Percentiles rank a stretch among this genome's conserved stretches.
These are phyloP conservation scores for Deilephila elpenor DNA, from an alignment of 2,888 invertebrate species.

Conservation along the genomic window DNA sequence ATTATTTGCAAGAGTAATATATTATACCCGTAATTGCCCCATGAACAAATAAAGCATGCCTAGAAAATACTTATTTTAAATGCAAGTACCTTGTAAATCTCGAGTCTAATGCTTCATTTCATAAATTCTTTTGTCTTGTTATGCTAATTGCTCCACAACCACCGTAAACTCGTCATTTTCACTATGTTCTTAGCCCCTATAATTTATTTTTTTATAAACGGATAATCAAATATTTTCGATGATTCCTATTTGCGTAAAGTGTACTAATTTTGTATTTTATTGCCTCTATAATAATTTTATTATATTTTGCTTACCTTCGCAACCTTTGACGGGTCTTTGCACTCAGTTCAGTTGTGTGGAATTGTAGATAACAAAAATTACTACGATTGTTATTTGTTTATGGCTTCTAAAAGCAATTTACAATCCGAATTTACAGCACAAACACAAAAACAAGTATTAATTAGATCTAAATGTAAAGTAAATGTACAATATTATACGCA, in stretches of 20 bases:
- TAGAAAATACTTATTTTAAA: conserved; percentile 16
- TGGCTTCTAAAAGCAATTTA: neutral
- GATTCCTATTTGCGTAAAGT: neutral
- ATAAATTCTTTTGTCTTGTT: neutral
- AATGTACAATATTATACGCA: neutral
- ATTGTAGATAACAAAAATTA: neutral
- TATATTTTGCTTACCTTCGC: neutral
- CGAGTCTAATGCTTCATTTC: conserved; percentile 6
- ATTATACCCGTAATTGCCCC: neutral
- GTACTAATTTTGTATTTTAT: conserved; percentile 1
- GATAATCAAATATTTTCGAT: neutral
- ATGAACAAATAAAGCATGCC: conserved; percentile 11
- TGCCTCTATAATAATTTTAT: neutral
- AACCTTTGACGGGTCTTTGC: neutral
- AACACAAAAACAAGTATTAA: too few species aligned
- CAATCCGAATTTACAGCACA: neutral
- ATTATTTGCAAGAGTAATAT: neutral
- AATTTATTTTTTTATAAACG: neutral
- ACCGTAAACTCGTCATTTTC: neutral
- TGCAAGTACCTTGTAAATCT: neutral
- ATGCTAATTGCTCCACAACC: neutral
- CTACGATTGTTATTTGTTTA: neutral
- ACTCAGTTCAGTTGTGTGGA: neutral
- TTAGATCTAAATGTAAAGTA: neutral
- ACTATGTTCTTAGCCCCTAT: neutral